A percentile compares a stretch with the other conserved stretches of the same genome.
These are phyloP conservation scores for Ameiurus melas DNA, from an alignment of 2,113 vertebrate species.

Conservation along the genomic window DNA sequence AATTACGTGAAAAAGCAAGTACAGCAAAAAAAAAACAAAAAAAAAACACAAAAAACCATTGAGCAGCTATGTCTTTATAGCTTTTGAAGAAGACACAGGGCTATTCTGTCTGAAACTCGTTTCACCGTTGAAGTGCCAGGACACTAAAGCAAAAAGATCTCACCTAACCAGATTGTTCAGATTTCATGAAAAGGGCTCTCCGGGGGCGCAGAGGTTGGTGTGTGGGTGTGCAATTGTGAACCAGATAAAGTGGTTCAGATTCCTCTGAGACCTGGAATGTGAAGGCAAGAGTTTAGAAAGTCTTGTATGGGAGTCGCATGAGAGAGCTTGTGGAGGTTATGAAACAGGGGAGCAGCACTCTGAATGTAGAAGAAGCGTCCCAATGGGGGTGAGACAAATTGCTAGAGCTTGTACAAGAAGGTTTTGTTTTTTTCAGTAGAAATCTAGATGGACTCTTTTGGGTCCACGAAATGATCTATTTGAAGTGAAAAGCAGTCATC, in stretches of 20 bases:
- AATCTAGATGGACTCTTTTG: not conserved
- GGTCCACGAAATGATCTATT: not conserved
- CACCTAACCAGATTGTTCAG: not conserved
- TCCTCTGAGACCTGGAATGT: not conserved
- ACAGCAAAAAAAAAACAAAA: not conserved
- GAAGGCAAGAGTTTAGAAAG: not conserved
- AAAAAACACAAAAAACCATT: not conserved
- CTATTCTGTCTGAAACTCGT: not conserved
- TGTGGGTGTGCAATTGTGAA: not conserved
- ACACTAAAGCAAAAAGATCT: not conserved
- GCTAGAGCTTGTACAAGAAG: not conserved
- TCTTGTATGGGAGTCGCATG: not conserved
- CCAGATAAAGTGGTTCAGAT: slow-evolving; percentile 3
- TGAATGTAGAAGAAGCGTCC: not conserved
- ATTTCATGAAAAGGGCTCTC: not conserved
- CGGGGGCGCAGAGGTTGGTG: not conserved
- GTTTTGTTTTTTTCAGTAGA: not conserved
- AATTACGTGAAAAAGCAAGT: not conserved
- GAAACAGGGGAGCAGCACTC: not conserved
- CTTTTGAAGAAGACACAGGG: not conserved
- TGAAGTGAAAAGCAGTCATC: not conserved
- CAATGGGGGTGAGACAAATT: not conserved
- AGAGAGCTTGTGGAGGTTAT: not conserved
- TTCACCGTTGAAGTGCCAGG: not conserved
- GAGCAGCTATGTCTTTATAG: not conserved